phyloP scores from a whole-genome alignment of 2,888 invertebrate species.

The Cistogaster globosa region DNA sequence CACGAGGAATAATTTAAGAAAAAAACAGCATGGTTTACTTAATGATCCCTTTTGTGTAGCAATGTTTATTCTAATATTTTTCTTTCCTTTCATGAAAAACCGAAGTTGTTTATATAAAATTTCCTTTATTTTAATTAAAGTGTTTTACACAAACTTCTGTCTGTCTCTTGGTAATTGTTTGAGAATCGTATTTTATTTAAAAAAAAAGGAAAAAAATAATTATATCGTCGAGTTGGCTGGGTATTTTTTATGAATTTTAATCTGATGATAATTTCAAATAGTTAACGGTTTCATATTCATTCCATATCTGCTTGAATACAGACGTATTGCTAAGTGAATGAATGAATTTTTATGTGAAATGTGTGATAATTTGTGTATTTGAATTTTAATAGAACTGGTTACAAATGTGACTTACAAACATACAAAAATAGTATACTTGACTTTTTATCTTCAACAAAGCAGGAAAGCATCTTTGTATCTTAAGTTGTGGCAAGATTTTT shows the following conservation, averaged over 20 bases:
- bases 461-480: conserved; percentile 25
- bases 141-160: too few relatives aligned
- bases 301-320: conserved; percentile 5
- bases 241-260: conserved; percentile 3
- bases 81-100: too few relatives aligned
- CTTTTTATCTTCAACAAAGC: conserved; percentile 28
- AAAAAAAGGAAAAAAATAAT: too few relatives aligned
- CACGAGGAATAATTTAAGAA: too few relatives aligned
- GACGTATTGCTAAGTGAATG: conserved; percentile 1
- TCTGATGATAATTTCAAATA: conserved; percentile 46
- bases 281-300: conserved; percentile 37
- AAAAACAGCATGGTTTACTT: too few relatives aligned
- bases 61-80: too few relatives aligned
- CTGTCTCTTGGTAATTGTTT: too few relatives aligned
- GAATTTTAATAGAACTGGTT: conserved; percentile 1
- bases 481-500: conserved; percentile 6
- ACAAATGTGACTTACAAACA: conserved; percentile 4
- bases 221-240: too few relatives aligned
- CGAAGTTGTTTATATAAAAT: too few relatives aligned
- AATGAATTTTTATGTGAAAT: conserved; percentile 3
- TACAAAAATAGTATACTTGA: background rate
- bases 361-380: conserved; percentile 22
- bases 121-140: too few relatives aligned
- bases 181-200: too few relatives aligned
- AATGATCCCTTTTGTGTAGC: too few relatives aligned